Evolutionary conservation across 2,888 invertebrate genomes (phyloP).

Genomic region (Eutolmus rufibarbis): DNA sequence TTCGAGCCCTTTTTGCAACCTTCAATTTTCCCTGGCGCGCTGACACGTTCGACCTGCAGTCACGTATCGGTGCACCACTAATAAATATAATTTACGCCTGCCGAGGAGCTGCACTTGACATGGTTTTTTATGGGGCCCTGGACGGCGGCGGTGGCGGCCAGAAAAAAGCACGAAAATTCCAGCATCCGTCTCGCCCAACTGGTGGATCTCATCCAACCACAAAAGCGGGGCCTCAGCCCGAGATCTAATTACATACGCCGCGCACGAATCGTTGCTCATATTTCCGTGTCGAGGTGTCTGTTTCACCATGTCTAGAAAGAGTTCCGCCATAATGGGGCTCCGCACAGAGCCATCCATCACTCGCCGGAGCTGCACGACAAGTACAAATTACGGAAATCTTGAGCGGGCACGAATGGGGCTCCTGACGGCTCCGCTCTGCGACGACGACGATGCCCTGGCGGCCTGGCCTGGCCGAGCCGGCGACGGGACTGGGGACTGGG

Average conservation of each 20-base stretch:
- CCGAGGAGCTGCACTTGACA: not conserved
- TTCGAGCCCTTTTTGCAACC: not conserved
- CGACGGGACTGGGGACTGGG: not conserved
- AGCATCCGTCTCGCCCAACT: slow-evolving; percentile 15
- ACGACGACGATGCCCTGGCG: not conserved
- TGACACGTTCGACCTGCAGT: not conserved
- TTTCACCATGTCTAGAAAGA: slow-evolving; percentile 35
- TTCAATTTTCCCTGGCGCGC: not conserved
- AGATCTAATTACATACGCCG: slow-evolving; percentile 41
- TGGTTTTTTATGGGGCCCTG: not conserved
- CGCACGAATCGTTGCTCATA: slow-evolving; percentile 39
- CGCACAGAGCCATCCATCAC: slow-evolving; percentile 37
- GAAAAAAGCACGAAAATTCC: slow-evolving; percentile 16
- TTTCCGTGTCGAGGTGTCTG: slow-evolving; percentile 37
- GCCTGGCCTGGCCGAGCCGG: not conserved
- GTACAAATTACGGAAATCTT: slow-evolving; percentile 42
- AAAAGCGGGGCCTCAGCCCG: not conserved
- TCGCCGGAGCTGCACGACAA: slow-evolving; percentile 37
- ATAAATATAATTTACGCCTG: not conserved
- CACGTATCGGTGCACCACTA: not conserved
- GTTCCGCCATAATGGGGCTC: slow-evolving; percentile 41
- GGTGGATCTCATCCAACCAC: not conserved
- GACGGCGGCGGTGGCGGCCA: not conserved
- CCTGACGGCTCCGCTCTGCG: not conserved
- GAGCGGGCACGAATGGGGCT: slow-evolving; percentile 21